These are phyloP conservation scores for Dermolepida albohirtum DNA, from an alignment of 2,888 invertebrate genomes.

Conservation along the genomic window DNA sequence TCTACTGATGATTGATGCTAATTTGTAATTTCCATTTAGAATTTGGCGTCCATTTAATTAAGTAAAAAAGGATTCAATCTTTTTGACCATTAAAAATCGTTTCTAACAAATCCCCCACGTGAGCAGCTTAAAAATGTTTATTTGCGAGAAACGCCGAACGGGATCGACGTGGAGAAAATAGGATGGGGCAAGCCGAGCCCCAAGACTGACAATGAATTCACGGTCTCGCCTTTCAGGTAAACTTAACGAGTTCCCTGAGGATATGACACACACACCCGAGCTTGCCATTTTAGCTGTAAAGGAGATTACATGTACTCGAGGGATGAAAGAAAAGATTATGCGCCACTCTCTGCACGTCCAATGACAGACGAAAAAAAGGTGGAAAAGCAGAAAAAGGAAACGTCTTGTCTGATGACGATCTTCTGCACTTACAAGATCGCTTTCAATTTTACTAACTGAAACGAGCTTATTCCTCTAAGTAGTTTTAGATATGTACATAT, in stretches of 20 bases:
- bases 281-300: constrained; percentile 44
- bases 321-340: constrained; percentile 42
- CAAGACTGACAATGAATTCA: constrained; percentile 43
- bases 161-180: background rate
- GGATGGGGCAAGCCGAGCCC: constrained; percentile 7
- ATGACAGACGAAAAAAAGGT: constrained; percentile 2
- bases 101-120: constrained; percentile 18
- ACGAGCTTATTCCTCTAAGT: no score
- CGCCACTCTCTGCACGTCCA: background rate
- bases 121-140: constrained; percentile 42
- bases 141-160: constrained; percentile 28
- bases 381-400: constrained; percentile 12
- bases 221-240: constrained; percentile 44
- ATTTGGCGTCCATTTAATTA: constrained; percentile 24
- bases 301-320: constrained; percentile 43
- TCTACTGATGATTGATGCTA: background rate
- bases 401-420: constrained; percentile 26
- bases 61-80: constrained; percentile 12
- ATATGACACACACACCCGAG: constrained; percentile 43
- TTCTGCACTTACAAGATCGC: constrained; percentile 4
- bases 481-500: no score
- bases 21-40: constrained; percentile 13
- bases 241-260: constrained; percentile 45
- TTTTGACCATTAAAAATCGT: constrained; percentile 17
- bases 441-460: constrained; percentile 29